Evolutionary conservation across 2,888 invertebrate genomes (phyloP), one percentile per base, ranked within the genome.

Genomic region (Palloptera scutellata): DNA sequence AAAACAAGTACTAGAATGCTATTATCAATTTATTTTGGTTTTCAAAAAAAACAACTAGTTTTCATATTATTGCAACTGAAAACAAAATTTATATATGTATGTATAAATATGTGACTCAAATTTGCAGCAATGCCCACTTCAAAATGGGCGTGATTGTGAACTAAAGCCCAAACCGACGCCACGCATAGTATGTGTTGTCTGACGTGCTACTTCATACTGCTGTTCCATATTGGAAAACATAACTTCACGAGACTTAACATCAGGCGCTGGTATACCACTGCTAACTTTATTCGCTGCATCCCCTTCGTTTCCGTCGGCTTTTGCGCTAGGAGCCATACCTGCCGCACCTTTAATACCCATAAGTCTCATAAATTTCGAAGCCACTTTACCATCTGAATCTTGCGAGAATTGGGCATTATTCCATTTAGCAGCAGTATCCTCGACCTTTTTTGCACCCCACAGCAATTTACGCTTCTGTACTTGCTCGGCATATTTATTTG

Each of bases 151-250:
- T 41, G 86, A 83, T 73, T 87, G 86, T 30, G 87, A 87, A 53
- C 88, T 87, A 85, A 94, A 94, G 61, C 94, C 94, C 43, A 94
- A 86, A 0, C 94, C 94, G 0, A 94, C 92, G 0, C 94, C 94
- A 1, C 97, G 88, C 89, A 97, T 97, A 11, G 97, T 97, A 86
- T 98, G 98, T 0, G 98, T 98, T 19, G 96, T 93, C 72, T 96
- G 94, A 45, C 98, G 88, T 0, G 98, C 98, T 63, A 96, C 95
- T 84, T 97, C 96, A 81, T 98, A 98, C 83, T 98, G 97, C 74
- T 94, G 93, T 81, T 98, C 97, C 91, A 98, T 93, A 61, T 93
- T 92, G 73, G 90, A 90, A 85, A 98, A 97, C 87, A 97, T 89
- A 81, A 96, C 95, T 78, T 95, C 92, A 0, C 84, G 81, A 20